Evolutionary conservation across 2,888 invertebrate species (phyloP).

Genomic region (Philereme transversata): DNA sequence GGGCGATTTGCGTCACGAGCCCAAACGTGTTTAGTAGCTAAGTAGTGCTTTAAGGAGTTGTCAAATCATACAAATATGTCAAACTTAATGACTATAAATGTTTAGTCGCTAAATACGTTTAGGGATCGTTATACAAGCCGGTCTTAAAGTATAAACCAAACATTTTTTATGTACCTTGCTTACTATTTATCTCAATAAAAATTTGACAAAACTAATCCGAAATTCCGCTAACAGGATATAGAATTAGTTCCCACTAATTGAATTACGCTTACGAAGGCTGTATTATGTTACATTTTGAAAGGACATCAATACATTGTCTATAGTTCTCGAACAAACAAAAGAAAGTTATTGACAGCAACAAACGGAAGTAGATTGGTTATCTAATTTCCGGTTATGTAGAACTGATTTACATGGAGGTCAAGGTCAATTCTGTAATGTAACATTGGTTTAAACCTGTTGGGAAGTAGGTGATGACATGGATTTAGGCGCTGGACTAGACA

Average conservation of each 20-base stretch:
- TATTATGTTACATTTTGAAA: conserved; percentile 35
- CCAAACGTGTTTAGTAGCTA: too few relatives aligned
- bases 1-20: too few relatives aligned
- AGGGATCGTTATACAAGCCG: too few relatives aligned
- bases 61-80: too few relatives aligned
- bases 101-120: too few relatives aligned
- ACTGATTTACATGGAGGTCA: conserved; percentile 53
- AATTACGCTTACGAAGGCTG: conserved; percentile 41
- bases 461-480: conserved; percentile 4
- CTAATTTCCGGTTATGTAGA: conserved; percentile 57
- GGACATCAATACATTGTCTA: conserved; percentile 39
- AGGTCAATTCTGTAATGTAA: conserved; percentile 44
- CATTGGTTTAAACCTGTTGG: conserved; percentile 15
- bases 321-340: conserved; percentile 46
- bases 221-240: conserved; percentile 33
- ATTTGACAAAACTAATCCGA: conserved; percentile 12
- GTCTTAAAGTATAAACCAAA: too few relatives aligned
- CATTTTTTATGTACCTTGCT: too few relatives aligned
- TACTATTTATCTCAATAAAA: background rate
- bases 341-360: conserved; percentile 68
- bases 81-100: too few relatives aligned
- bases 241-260: conserved; percentile 33
- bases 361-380: conserved; percentile 65
- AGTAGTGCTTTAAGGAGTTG: too few relatives aligned
- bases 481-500: background rate